These are phyloP conservation scores for Euwallacea similis DNA, from an alignment of 1,140 invertebrate species.

Conservation along the genomic window DNA sequence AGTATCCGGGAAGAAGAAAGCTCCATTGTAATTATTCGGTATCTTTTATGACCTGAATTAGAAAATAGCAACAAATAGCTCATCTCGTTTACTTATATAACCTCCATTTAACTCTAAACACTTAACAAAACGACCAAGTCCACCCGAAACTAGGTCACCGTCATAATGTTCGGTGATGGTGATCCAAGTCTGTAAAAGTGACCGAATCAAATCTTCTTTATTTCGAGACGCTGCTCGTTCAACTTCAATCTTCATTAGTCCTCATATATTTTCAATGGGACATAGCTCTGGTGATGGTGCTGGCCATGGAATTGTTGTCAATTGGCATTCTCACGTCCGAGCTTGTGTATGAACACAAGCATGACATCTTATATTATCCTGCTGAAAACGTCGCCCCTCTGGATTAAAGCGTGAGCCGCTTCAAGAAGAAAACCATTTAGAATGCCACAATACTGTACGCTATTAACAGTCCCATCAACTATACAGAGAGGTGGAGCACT, in stretches of 20 bases:
- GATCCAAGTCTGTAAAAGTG: too few relatives aligned
- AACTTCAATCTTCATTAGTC: not conserved
- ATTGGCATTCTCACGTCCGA: slow-evolving; percentile 3
- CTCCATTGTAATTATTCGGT: too few relatives aligned
- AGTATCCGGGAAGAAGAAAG: too few relatives aligned
- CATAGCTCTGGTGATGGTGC: not conserved
- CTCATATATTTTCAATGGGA: not conserved
- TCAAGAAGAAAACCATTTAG: too few relatives aligned
- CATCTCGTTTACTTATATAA: too few relatives aligned
- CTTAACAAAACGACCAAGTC: too few relatives aligned
- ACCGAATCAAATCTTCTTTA: slow-evolving; percentile 1
- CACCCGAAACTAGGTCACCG: too few relatives aligned
- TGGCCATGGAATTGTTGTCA: not conserved
- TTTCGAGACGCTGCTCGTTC: slow-evolving; percentile 7
- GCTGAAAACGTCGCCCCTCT: slow-evolving; percentile 13
- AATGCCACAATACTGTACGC: slow-evolving; percentile 1
- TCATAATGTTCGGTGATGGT: too few relatives aligned
- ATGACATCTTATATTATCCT: slow-evolving; percentile 25
- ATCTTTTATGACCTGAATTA: too few relatives aligned
- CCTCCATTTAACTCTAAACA: too few relatives aligned
- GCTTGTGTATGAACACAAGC: slow-evolving; percentile 1
- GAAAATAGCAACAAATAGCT: too few relatives aligned
- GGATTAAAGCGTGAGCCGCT: too few relatives aligned
- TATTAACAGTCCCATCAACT: not conserved
- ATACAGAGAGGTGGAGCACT: not conserved